phyloP scores from a whole-genome alignment of 2,113 vertebrate genomes.

The Mesitornis unicolor region DNA sequence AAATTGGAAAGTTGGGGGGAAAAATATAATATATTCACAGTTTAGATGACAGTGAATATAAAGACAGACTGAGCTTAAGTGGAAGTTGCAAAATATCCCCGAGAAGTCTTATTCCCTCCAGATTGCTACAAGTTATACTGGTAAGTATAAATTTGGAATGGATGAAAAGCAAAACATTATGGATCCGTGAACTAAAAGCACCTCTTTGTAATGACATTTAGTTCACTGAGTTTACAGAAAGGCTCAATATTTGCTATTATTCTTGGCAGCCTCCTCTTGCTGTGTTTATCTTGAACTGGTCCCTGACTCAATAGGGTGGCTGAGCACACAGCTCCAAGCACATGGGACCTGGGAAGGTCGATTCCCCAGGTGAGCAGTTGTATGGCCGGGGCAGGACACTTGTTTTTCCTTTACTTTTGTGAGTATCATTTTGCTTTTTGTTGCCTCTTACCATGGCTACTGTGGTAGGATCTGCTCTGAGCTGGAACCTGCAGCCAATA shows the following conservation, averaged over 20 bases:
- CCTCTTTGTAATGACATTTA: background rate
- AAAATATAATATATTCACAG: slow-evolving; percentile 14
- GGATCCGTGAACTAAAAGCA: background rate
- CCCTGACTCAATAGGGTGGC: background rate
- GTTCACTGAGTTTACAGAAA: background rate
- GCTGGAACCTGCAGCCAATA: background rate
- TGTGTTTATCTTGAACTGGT: background rate
- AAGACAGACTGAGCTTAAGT: slow-evolving; percentile 62
- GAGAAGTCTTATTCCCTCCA: slow-evolving; percentile 43
- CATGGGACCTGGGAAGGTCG: fast-evolving
- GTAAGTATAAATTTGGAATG: background rate
- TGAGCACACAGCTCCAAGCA: background rate
- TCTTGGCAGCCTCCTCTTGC: background rate
- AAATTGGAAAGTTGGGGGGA: slow-evolving; percentile 21
- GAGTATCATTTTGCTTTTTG: background rate
- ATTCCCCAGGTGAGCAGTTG: background rate
- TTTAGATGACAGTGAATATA: slow-evolving; percentile 67
- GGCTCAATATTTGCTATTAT: background rate
- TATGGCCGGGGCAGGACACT: background rate
- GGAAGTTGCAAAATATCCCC: slow-evolving; percentile 55
- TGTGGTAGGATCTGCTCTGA: background rate
- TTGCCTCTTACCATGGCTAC: fast-evolving
- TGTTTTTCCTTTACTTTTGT: background rate
- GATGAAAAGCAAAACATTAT: background rate
- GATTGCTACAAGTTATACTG: slow-evolving; percentile 23